Evolutionary conservation across 2,888 invertebrate species (phyloP).

Genomic region (Biston betularia): DNA sequence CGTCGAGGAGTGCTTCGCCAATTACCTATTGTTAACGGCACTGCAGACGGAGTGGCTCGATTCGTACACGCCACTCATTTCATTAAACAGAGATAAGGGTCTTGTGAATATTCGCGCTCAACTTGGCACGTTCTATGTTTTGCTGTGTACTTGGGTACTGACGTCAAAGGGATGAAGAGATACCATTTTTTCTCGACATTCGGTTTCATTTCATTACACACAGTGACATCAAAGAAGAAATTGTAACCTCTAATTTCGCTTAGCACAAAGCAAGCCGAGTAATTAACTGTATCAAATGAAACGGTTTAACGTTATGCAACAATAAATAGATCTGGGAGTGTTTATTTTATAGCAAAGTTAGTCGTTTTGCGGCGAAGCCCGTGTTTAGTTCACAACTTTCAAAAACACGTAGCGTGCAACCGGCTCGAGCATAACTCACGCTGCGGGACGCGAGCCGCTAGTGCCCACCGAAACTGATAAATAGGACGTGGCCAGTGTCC

Average conservation of each 20-base stretch:
- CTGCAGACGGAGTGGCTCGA: constrained; percentile 60
- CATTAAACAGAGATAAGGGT: constrained; percentile 78
- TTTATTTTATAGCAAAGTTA: constrained; percentile 33
- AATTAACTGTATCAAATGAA: constrained; percentile 23
- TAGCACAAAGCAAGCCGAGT: constrained; percentile 24
- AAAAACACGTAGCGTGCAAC: constrained; percentile 44
- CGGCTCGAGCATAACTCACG: constrained; percentile 38
- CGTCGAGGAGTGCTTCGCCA: constrained; percentile 55
- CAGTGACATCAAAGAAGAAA: constrained; percentile 26
- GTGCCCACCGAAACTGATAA: constrained; percentile 39
- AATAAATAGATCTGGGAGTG: constrained; percentile 28
- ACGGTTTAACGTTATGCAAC: constrained; percentile 25
- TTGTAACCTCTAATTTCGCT: constrained; percentile 14
- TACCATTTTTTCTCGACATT: constrained; percentile 30
- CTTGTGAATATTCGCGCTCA: constrained; percentile 68
- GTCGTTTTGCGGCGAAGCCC: constrained; percentile 36
- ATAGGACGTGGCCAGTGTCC: constrained; percentile 34
- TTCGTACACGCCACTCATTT: constrained; percentile 77
- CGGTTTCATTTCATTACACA: constrained; percentile 28
- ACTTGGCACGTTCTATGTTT: constrained; percentile 56
- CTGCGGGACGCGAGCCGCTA: constrained; percentile 37
- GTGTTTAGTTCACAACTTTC: constrained; percentile 39
- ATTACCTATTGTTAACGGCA: constrained; percentile 66
- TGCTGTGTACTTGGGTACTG: constrained; percentile 29
- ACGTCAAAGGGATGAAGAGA: constrained; percentile 34